Percentiles rank a stretch among this genome's conserved stretches.
Evolutionary conservation across 2,113 vertebrate genomes (phyloP).

Genomic region (Antechinus flavipes): DNA sequence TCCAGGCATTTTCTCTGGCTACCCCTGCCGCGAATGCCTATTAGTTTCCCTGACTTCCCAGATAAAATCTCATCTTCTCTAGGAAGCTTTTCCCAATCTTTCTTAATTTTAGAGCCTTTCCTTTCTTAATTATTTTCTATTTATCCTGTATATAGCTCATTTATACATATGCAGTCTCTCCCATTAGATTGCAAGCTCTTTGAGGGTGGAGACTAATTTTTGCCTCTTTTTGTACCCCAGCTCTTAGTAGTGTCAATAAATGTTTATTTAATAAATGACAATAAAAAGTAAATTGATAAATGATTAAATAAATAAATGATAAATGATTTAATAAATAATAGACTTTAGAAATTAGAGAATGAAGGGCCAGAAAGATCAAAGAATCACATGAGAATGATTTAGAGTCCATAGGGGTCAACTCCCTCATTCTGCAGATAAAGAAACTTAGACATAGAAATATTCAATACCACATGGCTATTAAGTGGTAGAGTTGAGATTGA

Average conservation of each 20-base stretch:
- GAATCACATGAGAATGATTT: not conserved
- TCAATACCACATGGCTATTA: fast-evolving
- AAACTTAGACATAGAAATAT: not conserved
- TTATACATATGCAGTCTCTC: not conserved
- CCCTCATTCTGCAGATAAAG: not conserved
- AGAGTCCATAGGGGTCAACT: not conserved
- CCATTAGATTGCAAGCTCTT: not conserved
- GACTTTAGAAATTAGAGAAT: not conserved
- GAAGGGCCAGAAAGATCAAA: not conserved
- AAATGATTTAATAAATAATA: not conserved
- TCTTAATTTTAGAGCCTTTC: not conserved
- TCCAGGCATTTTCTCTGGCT: not conserved
- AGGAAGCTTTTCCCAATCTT: not conserved
- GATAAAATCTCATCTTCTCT: not conserved
- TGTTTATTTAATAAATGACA: not conserved
- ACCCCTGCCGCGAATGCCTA: not conserved
- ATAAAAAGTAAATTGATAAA: no score
- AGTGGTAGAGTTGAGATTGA: not conserved
- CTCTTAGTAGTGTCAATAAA: not conserved
- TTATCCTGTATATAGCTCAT: not conserved
- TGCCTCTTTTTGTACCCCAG: not conserved
- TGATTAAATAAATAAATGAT: no score
- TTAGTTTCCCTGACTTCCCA: not conserved
- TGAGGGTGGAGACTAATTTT: not conserved
- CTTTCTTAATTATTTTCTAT: not conserved